Evolutionary conservation across 2,888 invertebrate genomes (phyloP).

Genomic region (Priocnemis perturbator): DNA sequence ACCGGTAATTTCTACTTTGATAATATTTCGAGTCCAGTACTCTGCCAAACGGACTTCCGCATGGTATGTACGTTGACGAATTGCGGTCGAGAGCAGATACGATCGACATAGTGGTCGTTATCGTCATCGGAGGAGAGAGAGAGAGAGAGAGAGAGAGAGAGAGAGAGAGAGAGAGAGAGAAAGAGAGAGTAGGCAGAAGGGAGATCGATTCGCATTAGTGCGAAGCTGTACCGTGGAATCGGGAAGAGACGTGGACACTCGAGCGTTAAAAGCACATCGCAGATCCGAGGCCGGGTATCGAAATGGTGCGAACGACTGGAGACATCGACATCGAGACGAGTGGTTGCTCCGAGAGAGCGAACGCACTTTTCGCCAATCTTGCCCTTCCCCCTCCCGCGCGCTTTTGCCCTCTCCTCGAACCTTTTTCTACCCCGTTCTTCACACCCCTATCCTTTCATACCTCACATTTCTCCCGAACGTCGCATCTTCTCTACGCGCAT

Average conservation of each 20-base stretch:
- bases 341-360: slow-evolving; percentile 52
- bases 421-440: background rate
- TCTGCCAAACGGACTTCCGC: no score
- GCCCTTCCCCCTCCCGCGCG: no score
- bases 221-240: slow-evolving; percentile 36
- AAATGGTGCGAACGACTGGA: slow-evolving; percentile 47
- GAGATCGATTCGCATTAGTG: slow-evolving; percentile 41
- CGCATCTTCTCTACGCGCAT: background rate
- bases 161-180: background rate
- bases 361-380: slow-evolving; percentile 31
- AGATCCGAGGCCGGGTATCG: slow-evolving; percentile 41
- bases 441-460: background rate
- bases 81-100: no score
- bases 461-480: background rate
- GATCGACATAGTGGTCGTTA: no score
- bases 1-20: no score
- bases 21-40: no score
- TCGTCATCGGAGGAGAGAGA: background rate
- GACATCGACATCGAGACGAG: slow-evolving; percentile 51
- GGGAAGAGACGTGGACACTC: slow-evolving; percentile 51
- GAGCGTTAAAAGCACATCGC: slow-evolving; percentile 57
- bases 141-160: background rate
- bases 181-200: background rate
- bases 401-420: background rate
- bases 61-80: no score